Evolutionary conservation across 2,888 invertebrate genomes (phyloP).

Genomic region (Ptilodon capucinus): DNA sequence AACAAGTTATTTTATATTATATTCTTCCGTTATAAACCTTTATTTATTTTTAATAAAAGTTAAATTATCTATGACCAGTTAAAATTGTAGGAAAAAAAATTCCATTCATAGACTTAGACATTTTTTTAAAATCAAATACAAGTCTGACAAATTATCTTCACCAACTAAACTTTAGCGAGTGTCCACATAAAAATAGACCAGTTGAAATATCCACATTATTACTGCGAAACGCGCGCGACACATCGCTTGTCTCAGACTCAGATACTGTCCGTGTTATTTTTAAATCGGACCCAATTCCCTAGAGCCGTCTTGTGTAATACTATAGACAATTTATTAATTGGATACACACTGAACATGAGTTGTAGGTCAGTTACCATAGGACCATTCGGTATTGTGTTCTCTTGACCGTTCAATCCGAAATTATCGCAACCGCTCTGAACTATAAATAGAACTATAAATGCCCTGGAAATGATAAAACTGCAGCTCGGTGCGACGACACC

Average conservation of each 20-base stretch:
- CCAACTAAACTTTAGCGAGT: constrained; percentile 17
- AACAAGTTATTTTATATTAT: no score
- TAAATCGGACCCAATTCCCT: constrained; percentile 61
- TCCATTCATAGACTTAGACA: constrained; percentile 3
- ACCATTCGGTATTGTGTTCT: constrained; percentile 18
- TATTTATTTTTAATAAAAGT: no score
- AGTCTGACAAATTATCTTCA: constrained; percentile 4
- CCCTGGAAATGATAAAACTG: constrained; percentile 68
- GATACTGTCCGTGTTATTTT: constrained; percentile 62
- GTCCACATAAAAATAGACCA: constrained; percentile 56
- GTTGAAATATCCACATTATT: constrained; percentile 59
- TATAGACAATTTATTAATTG: constrained; percentile 27
- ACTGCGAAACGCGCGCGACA: constrained; percentile 52
- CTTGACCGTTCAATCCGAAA: constrained; percentile 51
- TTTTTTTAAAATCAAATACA: background rate
- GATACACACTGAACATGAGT: constrained; percentile 20
- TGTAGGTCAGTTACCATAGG: constrained; percentile 22
- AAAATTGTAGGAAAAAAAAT: no score
- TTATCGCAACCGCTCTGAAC: constrained; percentile 56
- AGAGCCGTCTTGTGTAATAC: constrained; percentile 42
- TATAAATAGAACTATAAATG: constrained; percentile 68
- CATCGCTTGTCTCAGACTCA: constrained; percentile 50
- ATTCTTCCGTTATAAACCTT: no score
- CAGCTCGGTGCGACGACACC: constrained; percentile 13
- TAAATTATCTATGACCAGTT: no score